Base-by-base conservation (phyloP, 2,113 vertebrate species). In the Cygnus atratus region DNA sequence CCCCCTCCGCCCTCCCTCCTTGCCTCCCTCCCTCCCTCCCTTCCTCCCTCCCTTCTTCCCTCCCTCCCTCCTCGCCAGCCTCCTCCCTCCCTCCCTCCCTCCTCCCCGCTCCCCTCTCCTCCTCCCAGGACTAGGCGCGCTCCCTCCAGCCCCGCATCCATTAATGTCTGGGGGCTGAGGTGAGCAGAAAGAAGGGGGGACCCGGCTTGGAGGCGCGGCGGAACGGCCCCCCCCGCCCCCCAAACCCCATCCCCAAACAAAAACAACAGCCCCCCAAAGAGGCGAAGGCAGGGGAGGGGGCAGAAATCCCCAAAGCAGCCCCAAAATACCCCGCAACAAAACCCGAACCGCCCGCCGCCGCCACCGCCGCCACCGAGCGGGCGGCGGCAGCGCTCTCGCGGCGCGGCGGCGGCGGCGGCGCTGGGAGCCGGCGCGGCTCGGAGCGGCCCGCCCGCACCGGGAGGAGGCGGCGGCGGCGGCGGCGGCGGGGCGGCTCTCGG, bases 121-220 rank as follows among this genome's bases (percentile, higher is more conserved):
- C 44, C 44, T 46, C 44, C 44, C 44, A 46, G 44, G 44, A 46
- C 44, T 46, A 46, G 44, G 19, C 44, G 44, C 44, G 44, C 44
- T 46, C 44, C 44, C 44, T 46, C 44, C 78, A 67, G 68, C 85
- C 84, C 74, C 17, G 26, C 92, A 67, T 70, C 89, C 94, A 72
- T 87, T 96, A 74, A 88, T 73, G 63, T 87, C 83, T 90, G 58
- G 48, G 68, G 68, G 76, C 57, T 61, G 87, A 91, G 73, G 63
- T 83, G 65, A 74, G 46, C 44, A 65, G 75, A 50, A 83, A 80
- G 73, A 54, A 71, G 77, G 37, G 67, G 75, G 70, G 87, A 92
- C 44, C 46, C 46, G 39, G 61, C 87, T 88, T 61, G 39, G 31
- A 79, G 62, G 59, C 72, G 19, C 58, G 24, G 78, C 76, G 13